These are phyloP conservation scores for Pocillopora damicornis DNA, from an alignment of 64 coral and sea anemone species.

Conservation along the genomic window DNA sequence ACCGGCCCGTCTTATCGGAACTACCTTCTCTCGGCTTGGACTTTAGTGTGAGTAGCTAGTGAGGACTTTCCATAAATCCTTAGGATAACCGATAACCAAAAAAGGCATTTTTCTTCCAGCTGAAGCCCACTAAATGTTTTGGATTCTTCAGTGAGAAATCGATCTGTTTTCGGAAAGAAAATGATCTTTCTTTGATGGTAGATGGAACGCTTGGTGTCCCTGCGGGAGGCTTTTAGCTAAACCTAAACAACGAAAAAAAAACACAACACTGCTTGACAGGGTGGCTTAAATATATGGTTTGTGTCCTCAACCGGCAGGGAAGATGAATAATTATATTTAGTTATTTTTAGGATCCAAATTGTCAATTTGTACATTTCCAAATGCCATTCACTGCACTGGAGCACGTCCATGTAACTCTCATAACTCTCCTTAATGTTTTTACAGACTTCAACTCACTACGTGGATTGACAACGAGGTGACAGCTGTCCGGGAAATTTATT, in stretches of 20 bases:
- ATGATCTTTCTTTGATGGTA: background rate
- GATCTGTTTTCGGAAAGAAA: background rate
- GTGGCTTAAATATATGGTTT: background rate
- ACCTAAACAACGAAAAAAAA: background rate
- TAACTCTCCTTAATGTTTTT: too few species aligned
- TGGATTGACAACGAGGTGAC: too few species aligned
- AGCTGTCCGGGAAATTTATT: too few species aligned
- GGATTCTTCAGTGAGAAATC: background rate
- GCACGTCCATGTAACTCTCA: too few species aligned
- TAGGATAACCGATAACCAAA: background rate
- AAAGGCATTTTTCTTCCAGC: background rate
- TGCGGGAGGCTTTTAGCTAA: background rate
- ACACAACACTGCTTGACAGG: background rate
- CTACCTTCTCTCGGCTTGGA: background rate
- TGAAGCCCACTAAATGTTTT: background rate
- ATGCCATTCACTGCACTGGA: too few species aligned
- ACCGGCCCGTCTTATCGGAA: background rate
- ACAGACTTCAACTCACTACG: too few species aligned
- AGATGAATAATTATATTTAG: background rate
- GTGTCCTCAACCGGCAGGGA: too few species aligned
- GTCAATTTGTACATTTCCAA: background rate
- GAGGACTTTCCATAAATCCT: background rate
- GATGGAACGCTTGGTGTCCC: background rate
- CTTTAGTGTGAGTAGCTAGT: background rate
- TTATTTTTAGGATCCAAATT: background rate